Evolutionary conservation across 2,113 vertebrate genomes (phyloP).

Genomic region (Coturnix japonica): DNA sequence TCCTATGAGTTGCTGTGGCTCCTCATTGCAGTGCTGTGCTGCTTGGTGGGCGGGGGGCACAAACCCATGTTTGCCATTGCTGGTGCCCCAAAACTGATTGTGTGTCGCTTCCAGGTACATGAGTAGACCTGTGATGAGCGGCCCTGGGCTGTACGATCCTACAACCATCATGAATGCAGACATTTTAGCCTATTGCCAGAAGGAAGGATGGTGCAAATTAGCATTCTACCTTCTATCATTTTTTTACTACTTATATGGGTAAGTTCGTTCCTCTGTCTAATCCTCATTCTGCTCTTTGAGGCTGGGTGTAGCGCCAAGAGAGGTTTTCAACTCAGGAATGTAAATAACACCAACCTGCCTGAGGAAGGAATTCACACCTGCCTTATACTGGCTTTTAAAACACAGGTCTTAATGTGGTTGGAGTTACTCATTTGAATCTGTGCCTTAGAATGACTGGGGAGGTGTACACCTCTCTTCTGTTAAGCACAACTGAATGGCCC

Average conservation of each 20-base stretch:
- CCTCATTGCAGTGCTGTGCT: not conserved
- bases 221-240: constrained; percentile 99
- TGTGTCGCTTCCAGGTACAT: constrained; percentile 85
- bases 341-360: not conserved
- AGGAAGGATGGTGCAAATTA: constrained; percentile 99
- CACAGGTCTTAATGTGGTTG: not conserved
- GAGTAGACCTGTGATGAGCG: constrained; percentile 97
- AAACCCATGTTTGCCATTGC: not conserved
- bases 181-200: constrained; percentile 98
- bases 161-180: constrained; percentile 99
- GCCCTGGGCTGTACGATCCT: constrained; percentile 95
- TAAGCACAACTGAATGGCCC: not conserved
- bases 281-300: not conserved
- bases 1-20: not conserved
- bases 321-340: not conserved
- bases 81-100: not conserved
- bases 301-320: not conserved
- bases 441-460: not conserved
- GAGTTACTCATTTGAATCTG: not conserved
- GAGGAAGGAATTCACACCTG: not conserved
- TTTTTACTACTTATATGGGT: constrained; percentile 99
- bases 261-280: constrained; percentile 37
- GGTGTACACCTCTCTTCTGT: not conserved
- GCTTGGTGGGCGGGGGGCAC: not conserved
- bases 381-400: not conserved